A percentile compares a stretch with the other conserved stretches of the same genome.
Conservation (phyloP, 2,888 invertebrate genomes). For the Chrysolina americana region DNA sequence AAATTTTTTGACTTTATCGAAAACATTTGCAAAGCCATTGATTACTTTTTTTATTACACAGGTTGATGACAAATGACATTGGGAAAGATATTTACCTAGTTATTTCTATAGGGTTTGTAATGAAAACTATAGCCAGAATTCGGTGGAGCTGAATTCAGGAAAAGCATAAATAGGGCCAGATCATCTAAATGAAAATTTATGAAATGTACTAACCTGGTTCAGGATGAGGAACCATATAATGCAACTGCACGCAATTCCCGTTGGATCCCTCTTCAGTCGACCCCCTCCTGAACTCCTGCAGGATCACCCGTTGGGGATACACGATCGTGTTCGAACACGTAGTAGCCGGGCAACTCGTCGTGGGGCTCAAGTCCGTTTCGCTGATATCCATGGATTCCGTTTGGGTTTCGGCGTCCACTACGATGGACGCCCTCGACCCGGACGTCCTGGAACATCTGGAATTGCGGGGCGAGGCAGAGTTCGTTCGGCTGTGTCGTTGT, state of each 20-base stretch:
- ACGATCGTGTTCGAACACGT: conserved; percentile 50
- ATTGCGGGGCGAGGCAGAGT: conserved; percentile 72
- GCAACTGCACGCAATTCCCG: conserved; percentile 66
- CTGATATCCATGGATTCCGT: conserved; percentile 78
- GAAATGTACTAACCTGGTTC: conserved; percentile 59
- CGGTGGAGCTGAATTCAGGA: no score
- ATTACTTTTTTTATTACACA: no score
- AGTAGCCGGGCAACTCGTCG: conserved; percentile 64
- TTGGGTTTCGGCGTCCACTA: conserved; percentile 78
- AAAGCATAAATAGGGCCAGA: no score
- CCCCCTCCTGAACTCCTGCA: conserved; percentile 62
- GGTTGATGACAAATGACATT: no score
- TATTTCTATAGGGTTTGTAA: no score
- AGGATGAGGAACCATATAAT: conserved; percentile 65
- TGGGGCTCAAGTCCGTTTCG: conserved; percentile 75
- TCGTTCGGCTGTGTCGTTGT: conserved; percentile 76
- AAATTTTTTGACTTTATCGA: no score
- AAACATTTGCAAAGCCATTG: no score
- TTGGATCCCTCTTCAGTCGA: conserved; percentile 62
- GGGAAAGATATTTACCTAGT: no score
- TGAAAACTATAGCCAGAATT: no score
- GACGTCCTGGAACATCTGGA: conserved; percentile 63
- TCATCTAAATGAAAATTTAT: no score
- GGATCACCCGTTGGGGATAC: conserved; percentile 66
- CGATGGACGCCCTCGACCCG: conserved; percentile 62